Base-by-base conservation (phyloP, 2,888 invertebrate species). In the Lissonota sp. region DNA sequence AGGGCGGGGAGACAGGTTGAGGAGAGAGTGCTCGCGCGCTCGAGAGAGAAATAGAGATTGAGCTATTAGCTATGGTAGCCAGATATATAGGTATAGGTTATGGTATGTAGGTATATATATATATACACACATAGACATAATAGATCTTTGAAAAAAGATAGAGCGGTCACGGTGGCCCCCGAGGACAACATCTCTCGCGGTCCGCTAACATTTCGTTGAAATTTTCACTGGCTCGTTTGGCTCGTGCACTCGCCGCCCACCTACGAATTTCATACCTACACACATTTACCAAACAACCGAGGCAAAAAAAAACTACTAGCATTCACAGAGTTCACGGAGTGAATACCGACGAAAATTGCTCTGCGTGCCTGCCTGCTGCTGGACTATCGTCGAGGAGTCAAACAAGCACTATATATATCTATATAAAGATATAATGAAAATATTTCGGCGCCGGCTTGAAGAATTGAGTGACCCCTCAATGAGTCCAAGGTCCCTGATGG, bases 131-230 rank as follows among this genome's bases (percentile, higher is more conserved):
- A 73, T 62, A 63, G 75, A 55, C 49, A 63, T 63, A 75, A 85
- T 77, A 83, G 79, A 80, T 74, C 70, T 66, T 71, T 57, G 44
- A 58, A 78, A 55, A 51, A 57, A 83, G 46, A 81, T 60, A 57
- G 74, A 81, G 76, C 67, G 78, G 82, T 67, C 80, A 79, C 70
- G 72, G 71, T 71, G 71, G 70, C 60, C 71, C 49, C 37, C 26
- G 39, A 10, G 73, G 8, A 51, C 67, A 75, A 75, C 57, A 60
- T 53, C 14, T 12, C 6, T 53, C 53, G 53, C 6, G 51, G n/a
- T 3, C 16, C 44, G 10, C 10, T 26, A 26, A 26, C 1, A 26
- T 53, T 14, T 0, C 58, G 58, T 12, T 16, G 49, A 16, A 79
- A 73, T 74, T 69, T 74, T 57, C 70, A 64, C 70, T 63, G 63